Base-by-base conservation (phyloP, 2,113 vertebrate species). In the Microcebus murinus region DNA sequence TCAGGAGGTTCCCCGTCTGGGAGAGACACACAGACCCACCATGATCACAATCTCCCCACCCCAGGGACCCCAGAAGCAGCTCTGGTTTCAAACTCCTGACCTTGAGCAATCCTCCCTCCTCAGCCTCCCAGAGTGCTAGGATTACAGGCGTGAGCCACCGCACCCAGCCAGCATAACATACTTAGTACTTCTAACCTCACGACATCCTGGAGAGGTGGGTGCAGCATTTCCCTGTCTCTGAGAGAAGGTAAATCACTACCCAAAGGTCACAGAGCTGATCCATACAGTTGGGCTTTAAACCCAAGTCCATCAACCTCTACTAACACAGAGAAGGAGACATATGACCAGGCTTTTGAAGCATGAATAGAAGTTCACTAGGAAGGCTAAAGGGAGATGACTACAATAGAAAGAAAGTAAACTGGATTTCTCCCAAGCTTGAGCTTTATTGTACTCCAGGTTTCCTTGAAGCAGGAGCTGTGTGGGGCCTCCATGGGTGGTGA, bases 311-410 rank as follows among this genome's bases (percentile, higher is more conserved):
- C 61, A 14, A 4, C 48, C 23, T 76, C 73, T 42, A 63, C 21
- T 39, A 67, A 70, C 7, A 90, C 7, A 87, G 61, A 92, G n/a
- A 71, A 87, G 31, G 61, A 95, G 85, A 73, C 73, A 68, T 73
- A 61, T 95, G 71, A 45, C 31, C 55, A 88, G 57, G 27, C 50
- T 88, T 97, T 90, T 82, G 94, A 87, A 95, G 71, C 10, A 68
- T 77, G 36, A 61, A 39, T 65, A 93, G 71, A 94, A 91, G 55
- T 68, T 91, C 25, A 52, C 52, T 52, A 83, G n/a, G 31, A 93
- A 90, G 34, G 1, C 71, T 87, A 18, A 52, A 21, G 20, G 52
- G 10, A 84, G 94, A 85, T 39, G 4, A 81, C 68, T 59, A 76
- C 27, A 29, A 52, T 2, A 70, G 6, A 91, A 91, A 86, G 39